phyloP scores from a whole-genome alignment of 2,113 vertebrate genomes.

The Oryzias woworae region DNA sequence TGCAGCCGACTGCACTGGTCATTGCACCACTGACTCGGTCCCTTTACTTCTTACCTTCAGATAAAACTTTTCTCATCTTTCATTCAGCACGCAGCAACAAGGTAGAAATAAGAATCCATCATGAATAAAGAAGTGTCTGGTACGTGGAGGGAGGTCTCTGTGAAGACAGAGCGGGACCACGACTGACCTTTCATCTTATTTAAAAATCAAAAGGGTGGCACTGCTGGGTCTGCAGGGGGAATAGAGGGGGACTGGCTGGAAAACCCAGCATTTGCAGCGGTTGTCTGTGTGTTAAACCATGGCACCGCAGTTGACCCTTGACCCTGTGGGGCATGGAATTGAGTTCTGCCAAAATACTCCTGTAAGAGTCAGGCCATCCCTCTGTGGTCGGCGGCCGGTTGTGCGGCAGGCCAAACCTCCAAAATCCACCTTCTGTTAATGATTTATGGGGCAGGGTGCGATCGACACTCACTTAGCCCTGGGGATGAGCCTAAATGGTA shows the following conservation, averaged over 20 bases:
- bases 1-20: constrained; percentile 21
- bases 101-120: constrained; percentile 39
- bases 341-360: constrained; percentile 47
- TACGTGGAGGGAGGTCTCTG: constrained; percentile 21
- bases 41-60: constrained; percentile 13
- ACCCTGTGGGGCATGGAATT: constrained; percentile 57
- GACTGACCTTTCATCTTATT: constrained; percentile 79
- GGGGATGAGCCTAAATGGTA: constrained; percentile 87
- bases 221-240: constrained; percentile 38
- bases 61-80: constrained; percentile 42
- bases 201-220: constrained; percentile 78
- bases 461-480: constrained; percentile 82
- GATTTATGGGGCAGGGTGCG: constrained; percentile 85
- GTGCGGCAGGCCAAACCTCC: constrained; percentile 26
- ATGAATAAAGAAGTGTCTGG: constrained; percentile 56
- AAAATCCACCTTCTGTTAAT: constrained; percentile 65
- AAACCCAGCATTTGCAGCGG: constrained; percentile 29
- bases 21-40: constrained; percentile 13
- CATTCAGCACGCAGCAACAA: constrained; percentile 27
- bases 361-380: constrained; percentile 60
- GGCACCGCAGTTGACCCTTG: constrained; percentile 66
- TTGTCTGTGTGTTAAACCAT: constrained; percentile 67
- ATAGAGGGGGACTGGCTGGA: constrained; percentile 43
- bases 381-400: constrained; percentile 32
- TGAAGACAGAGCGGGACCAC: constrained; percentile 35